phyloP scores from a whole-genome alignment of 2,113 vertebrate genomes.

The Panthera tigris region DNA sequence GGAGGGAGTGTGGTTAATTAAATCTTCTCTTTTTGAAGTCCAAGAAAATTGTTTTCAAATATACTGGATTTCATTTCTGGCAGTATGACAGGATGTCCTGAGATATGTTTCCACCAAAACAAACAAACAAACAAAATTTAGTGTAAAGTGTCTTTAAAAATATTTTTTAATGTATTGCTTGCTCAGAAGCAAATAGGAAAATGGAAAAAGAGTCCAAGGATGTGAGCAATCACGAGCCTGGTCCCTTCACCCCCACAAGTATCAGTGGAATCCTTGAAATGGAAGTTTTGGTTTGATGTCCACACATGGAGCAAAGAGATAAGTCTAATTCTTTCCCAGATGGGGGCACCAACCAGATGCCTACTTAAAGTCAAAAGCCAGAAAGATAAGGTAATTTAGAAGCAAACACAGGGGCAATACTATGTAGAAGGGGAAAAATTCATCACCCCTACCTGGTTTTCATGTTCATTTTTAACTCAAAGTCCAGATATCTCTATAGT shows the following conservation, averaged over 20 bases:
- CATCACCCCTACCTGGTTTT: not conserved
- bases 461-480: not conserved
- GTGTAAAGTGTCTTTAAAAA: not conserved
- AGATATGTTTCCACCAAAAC: not conserved
- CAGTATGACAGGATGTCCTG: not conserved
- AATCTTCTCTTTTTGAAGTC: not conserved
- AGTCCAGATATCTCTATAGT: not conserved
- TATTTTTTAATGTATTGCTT: not conserved
- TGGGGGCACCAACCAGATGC: not conserved
- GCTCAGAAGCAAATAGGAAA: not conserved
- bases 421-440: not conserved
- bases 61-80: not conserved
- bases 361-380: not conserved
- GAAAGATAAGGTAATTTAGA: not conserved
- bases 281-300: not conserved
- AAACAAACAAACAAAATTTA: not conserved
- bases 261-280: not conserved
- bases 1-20: not conserved
- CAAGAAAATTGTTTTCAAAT: not conserved
- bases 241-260: not conserved
- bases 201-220: not conserved
- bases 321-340: not conserved
- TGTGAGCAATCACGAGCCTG: not conserved
- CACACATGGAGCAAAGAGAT: not conserved
- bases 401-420: not conserved